Evolutionary conservation across 2,113 vertebrate species (phyloP).

Genomic region (Cynopterus brachyotis): DNA sequence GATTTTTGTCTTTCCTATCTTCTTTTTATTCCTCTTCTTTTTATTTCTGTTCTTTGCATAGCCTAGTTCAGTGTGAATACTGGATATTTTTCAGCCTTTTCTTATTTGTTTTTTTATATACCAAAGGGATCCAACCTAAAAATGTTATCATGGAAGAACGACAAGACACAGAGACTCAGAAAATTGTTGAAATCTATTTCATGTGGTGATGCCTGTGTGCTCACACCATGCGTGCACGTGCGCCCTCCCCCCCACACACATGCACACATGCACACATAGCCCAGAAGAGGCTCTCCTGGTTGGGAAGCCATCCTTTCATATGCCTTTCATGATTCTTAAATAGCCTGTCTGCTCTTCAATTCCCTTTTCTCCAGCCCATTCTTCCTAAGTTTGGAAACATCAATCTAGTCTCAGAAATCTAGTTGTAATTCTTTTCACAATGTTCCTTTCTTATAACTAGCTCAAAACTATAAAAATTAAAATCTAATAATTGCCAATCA

Average conservation of each 20-base stretch:
- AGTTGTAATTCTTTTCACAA: background rate
- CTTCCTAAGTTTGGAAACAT: background rate
- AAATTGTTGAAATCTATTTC: background rate
- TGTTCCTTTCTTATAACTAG: background rate
- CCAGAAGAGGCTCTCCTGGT: fast-evolving
- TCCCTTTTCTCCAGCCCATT: background rate
- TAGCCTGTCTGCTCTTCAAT: background rate
- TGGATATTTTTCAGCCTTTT: background rate
- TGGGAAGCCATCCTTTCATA: background rate
- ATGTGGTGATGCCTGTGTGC: background rate
- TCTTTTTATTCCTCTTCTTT: background rate
- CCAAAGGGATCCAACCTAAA: background rate
- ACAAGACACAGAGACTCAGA: background rate
- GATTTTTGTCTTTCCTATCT: background rate
- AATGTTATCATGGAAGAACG: background rate
- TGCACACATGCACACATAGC: fast-evolving
- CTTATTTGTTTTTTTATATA: background rate
- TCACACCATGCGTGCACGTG: background rate
- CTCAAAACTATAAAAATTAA: background rate
- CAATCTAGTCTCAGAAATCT: background rate
- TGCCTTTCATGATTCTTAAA: background rate
- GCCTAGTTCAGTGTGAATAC: background rate
- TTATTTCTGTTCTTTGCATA: background rate
- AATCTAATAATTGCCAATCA: background rate
- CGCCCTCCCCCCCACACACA: background rate